These are phyloP conservation scores for Drosophila murphyi DNA, from an alignment of 1,140 invertebrate genomes.

Conservation along the genomic window DNA sequence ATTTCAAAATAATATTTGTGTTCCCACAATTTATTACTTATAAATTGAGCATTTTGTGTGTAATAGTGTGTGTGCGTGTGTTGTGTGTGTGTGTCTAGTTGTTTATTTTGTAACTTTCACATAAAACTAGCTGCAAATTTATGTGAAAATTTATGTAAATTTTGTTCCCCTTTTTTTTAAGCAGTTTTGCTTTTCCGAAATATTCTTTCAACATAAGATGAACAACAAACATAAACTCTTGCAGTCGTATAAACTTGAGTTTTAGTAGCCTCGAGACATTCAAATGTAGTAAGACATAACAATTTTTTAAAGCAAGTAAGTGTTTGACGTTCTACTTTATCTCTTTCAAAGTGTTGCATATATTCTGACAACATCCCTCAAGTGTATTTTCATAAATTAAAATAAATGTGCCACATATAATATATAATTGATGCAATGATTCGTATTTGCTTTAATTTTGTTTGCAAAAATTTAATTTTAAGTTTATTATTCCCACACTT, in stretches of 20 bases:
- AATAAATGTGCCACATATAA: too few species aligned
- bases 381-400: too few species aligned
- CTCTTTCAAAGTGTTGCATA: too few species aligned
- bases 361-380: too few species aligned
- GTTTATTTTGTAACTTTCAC: slow-evolving; percentile 23
- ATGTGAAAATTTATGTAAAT: slow-evolving; percentile 48
- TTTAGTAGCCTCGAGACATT: background rate
- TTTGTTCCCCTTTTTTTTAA: slow-evolving; percentile 13
- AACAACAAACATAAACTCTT: background rate
- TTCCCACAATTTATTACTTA: slow-evolving; percentile 49
- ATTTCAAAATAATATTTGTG: slow-evolving; percentile 48
- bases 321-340: too few species aligned
- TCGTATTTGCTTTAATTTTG: background rate
- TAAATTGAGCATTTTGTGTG: slow-evolving; percentile 45
- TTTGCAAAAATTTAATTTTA: background rate
- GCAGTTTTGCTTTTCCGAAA: background rate
- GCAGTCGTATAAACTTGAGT: background rate
- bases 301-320: background rate
- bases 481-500: background rate
- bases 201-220: background rate
- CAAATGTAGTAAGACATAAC: background rate
- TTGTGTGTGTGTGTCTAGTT: slow-evolving; percentile 22
- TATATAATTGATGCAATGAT: background rate
- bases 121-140: slow-evolving; percentile 33
- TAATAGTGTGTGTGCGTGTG: slow-evolving; percentile 8